Evolutionary conservation across 2,888 invertebrate genomes (phyloP), one percentile per base, ranked within the genome.

Genomic region (Agrotis exclamationis): DNA sequence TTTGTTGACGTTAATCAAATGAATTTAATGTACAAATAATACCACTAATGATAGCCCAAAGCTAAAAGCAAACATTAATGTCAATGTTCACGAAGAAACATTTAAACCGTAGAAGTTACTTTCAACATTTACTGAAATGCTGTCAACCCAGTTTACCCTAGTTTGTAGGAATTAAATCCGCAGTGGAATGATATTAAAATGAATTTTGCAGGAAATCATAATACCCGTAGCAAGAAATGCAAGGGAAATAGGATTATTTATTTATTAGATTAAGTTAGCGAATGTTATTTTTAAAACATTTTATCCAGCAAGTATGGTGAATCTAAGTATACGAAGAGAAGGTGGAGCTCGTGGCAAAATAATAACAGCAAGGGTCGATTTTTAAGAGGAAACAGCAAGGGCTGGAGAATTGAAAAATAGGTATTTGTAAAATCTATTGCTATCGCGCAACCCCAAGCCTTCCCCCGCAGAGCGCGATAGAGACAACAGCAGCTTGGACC

Each of bases 61-160:
- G 22, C 39, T 13, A 13, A 24, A 44, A 56, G 60, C 44, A 72
- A 79, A 73, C 51, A 60, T 24, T 7, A 54, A 24, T 16, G 13
- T 22, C 39, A 57, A 54, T 33, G 4, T 50, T 45, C 18, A n/a
- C 18, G 9, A 56, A 45, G 74, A 54, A 79, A 56, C 20, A 74
- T 50, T 74, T 54, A 14, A 24, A 45, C 13, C 13, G 48, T 24
- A 33, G 14, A 33, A 79, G 22, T 50, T 50, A 63, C 48, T 62
- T 74, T 33, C 22, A 6, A 18, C 24, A 50, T 79, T 45, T 22
- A 39, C 44, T 63, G 48, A 79, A 63, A 82, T 60, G 47, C 22
- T 54, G 48, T 56, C 60, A 82, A 77, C 63, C 63, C 47, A 72
- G 47, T 79, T 72, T 72, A 44, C 44, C 18, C n/a, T 44, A 56